Evolutionary conservation across 2,888 invertebrate genomes (phyloP), one percentile per base, ranked within the genome.

Genomic region (Hartigia nigra): DNA sequence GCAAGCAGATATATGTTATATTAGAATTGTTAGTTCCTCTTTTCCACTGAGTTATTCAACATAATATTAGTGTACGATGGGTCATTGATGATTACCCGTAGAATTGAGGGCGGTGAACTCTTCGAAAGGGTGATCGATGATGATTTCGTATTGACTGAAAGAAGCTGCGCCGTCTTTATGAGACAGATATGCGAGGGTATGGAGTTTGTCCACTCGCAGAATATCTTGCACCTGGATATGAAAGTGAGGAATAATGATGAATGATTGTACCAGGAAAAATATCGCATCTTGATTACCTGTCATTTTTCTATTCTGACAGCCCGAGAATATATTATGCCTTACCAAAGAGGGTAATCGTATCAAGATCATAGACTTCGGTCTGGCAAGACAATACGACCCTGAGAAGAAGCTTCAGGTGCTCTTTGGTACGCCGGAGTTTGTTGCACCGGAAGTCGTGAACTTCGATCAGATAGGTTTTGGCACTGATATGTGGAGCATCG

Each of bases 401-500:
- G 95, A 95, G 89, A 98, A 97, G 93, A 98, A 98, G 89, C 93
- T 98, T 77, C 97, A 97, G 92, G 98, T 99, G 4, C 93, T 99
- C 77, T 99, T 98, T 90, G 99, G 99, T 1, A 99, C 99, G 0
- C 99, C 99, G 0, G 99, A 99, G 93, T 99, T 99, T 91, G 98
- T 99, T 76, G 98, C 99, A 0, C 99, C 99, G 0, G 99, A 99
- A 94, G 98, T 99, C 36, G 98, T 99, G 70, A 99, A 99, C 93
- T 99, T 99, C 92, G 99, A 99, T 91, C 96, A 96, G 89, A 98
- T 99, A 87, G 97, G 97, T 79, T 98, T 96, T 89, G 96, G 97
- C 12, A 98, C 99, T 0, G 99, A 99, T 90, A 98, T 99, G 98
- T 99, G 99, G 99, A 98, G 98, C 77, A 96, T 99, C 35, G 99